Conservation (phyloP, 2,888 invertebrate genomes). For the Arctia plantaginis region DNA sequence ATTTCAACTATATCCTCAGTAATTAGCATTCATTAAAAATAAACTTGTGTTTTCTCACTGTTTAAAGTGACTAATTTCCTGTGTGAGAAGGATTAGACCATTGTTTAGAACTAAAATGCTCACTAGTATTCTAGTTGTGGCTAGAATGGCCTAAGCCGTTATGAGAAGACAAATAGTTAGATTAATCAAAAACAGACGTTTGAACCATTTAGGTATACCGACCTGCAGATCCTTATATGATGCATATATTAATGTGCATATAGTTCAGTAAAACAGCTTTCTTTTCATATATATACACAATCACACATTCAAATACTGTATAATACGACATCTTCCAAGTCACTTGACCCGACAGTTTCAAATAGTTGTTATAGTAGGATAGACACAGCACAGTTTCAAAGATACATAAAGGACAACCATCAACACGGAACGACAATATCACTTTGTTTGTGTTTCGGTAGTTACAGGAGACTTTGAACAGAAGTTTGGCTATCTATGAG, state of each 20-base stretch:
- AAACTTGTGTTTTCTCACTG: not conserved
- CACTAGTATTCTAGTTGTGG: not conserved
- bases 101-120: not conserved
- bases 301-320: not conserved
- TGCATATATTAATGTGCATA: not conserved
- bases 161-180: not conserved
- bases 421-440: slow-evolving; percentile 52
- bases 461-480: slow-evolving; percentile 44
- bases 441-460: slow-evolving; percentile 57
- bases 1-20: not conserved
- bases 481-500: slow-evolving; percentile 58
- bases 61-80: no score
- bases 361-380: not conserved
- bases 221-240: not conserved
- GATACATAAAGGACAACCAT: slow-evolving; percentile 53
- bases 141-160: not conserved
- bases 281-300: not conserved
- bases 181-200: not conserved
- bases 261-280: not conserved
- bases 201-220: not conserved
- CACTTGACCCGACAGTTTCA: not conserved
- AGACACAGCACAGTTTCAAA: slow-evolving; percentile 13
- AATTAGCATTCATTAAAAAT: not conserved
- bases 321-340: not conserved
- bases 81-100: not conserved